Conservation (phyloP, 2,113 vertebrate genomes). For the Cephalopterus ornatus region DNA sequence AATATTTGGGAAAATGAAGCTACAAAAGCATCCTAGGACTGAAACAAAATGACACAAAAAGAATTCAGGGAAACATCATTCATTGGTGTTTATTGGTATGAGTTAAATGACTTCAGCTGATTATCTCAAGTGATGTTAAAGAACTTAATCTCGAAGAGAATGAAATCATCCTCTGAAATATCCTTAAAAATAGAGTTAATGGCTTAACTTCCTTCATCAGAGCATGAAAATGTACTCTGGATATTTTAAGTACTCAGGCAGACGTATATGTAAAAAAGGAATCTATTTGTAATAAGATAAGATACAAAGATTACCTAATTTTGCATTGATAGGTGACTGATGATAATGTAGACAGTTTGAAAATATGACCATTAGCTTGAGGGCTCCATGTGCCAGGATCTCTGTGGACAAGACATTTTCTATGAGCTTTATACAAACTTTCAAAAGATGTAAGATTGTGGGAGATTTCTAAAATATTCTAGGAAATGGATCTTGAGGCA, state of each 20-base stretch:
- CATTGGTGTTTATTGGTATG: background rate
- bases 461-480: background rate
- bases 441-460: background rate
- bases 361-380: background rate
- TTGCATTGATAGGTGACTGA: background rate
- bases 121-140: background rate
- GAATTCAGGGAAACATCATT: background rate
- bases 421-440: background rate
- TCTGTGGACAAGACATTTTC: background rate
- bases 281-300: background rate
- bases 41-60: background rate
- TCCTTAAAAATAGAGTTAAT: background rate
- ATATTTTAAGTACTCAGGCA: background rate
- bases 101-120: background rate
- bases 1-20: background rate
- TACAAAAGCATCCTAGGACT: background rate
- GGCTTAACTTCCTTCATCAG: background rate
- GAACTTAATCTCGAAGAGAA: background rate
- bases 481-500: background rate
- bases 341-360: background rate
- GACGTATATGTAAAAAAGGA: background rate
- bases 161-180: background rate
- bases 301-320: background rate
- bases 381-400: background rate
- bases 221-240: background rate